These are phyloP conservation scores for Drosophila subquinaria DNA, from an alignment of 2,888 invertebrate genomes.

Conservation along the genomic window DNA sequence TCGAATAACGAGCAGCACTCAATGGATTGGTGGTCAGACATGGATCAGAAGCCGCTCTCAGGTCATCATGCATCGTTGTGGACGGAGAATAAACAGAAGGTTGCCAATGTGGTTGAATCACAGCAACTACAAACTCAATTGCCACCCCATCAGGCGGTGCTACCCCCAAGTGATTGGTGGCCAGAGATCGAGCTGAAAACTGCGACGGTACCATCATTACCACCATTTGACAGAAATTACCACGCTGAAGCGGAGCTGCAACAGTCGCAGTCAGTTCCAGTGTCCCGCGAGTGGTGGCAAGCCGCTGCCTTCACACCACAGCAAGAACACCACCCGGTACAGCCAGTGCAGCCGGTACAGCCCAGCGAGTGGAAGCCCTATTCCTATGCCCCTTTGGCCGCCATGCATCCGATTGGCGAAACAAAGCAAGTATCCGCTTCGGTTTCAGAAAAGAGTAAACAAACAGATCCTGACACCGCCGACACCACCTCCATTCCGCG, in stretches of 20 bases:
- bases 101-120: not conserved
- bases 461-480: not conserved
- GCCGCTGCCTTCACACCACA: conserved; percentile 29
- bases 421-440: too few species aligned
- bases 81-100: not conserved
- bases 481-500: not conserved
- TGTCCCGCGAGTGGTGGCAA: conserved; percentile 34
- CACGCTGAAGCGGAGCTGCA: not conserved
- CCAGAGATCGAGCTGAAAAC: not conserved
- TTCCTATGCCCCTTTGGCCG: conserved; percentile 11
- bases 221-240: not conserved
- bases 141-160: not conserved
- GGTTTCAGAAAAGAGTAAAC: not conserved
- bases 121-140: not conserved
- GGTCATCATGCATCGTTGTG: not conserved
- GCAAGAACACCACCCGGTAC: not conserved
- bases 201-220: not conserved
- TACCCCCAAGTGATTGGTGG: not conserved
- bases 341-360: not conserved
- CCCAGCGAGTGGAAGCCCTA: conserved; percentile 33
- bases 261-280: not conserved
- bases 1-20: not conserved
- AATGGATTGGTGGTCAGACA: not conserved
- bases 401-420: not conserved
- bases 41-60: not conserved